Base-by-base conservation (phyloP, 2,797 vertebrate species). In the Molossus alvarezi region DNA sequence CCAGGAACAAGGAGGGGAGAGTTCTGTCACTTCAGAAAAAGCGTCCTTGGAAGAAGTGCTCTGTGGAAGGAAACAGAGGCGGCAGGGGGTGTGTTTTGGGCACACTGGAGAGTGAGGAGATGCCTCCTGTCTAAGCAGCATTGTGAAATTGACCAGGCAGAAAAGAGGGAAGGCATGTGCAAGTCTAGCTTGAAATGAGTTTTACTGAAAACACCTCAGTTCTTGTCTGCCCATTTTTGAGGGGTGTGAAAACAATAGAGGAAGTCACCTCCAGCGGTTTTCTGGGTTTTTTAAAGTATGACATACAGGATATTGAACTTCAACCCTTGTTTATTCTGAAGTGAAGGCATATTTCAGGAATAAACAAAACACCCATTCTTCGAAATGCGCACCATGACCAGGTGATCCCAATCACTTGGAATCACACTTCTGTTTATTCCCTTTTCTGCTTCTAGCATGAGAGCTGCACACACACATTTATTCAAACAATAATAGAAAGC, bases 221-320 rank as follows among this genome's bases (percentile, higher is more conserved):
- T 96, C 83, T 96, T 64, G 53, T 94, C 93, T 91, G 64, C 69
- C 69, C 13, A 55, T 51, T 95, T 92, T 58, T 93, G 88, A 79
- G 14, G 84, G 91, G 88, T 69, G 33, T 95, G 91, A 91, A 85
- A 95, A 0, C 21, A 89, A 92, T 65, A 48, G 96, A 97, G 4
- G 55, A 95, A 97, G 80, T 85, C 15, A 84, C 76, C 97, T 91
- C 80, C 25, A 77, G 12, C 53, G 89, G 95, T 95, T 97, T 96
- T 97, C 96, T 83, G 97, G 97, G 76, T 97, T 95, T 97, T 95
- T 93, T 82, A 9, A 90, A 96, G 77, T 94, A 86, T 97, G 97
- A 97, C 75, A 97, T 94, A 69, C 92, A 96, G 93, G 97, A 97
- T 88, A 95, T 95, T 90, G 95, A 89, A 48, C 91, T 86, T 95